Base-by-base conservation (phyloP, 2,113 vertebrate genomes). In the Fulica atra region DNA sequence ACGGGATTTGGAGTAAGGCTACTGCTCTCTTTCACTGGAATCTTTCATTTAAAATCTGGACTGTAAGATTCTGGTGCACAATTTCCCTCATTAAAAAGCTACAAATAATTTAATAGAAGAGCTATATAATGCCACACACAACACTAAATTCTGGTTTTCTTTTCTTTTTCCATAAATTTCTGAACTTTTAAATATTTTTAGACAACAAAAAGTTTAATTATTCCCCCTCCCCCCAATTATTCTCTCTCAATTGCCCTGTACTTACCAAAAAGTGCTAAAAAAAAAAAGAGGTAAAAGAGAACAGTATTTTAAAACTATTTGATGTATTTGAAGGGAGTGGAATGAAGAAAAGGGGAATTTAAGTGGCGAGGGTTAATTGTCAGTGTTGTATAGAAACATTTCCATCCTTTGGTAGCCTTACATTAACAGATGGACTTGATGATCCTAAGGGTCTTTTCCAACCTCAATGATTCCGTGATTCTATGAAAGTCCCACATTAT, bases 361-460 rank as follows among this genome's bases (percentile, higher is more conserved):
- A 44, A 2, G 8, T 57, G 24, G 25, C 59, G 21, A 66, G 6
- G 3, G 21, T 77, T 92, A 78, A 40, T 40, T 68, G 9, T 81
- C 38, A 69, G 25, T 73, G 11, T 71, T 72, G 4, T 38, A 51
- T 16, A 70, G 64, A 77, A 81, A 36, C 10, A 10, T 17, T 86
- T 48, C n/a, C 6, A 7, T 54, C 24, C 16, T 81, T 81, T 5
- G 2, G 6, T 29, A 71, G 26, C 23, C 18, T 61, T 66, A 81
- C 15, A 7, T 71, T 77, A 60, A 50, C 0, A 1, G 26, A 8
- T 48, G 19, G 12, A 48, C 38, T 59, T 0, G 0, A 24, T 61
- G 40, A 74, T 16, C 23, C 23, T 31, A 46, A 77, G 11, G 21
- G 18, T 56, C 40, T 76, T 73, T 74, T 73, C 26, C 35, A 86